phyloP scores from a whole-genome alignment of 2,797 vertebrate genomes.

The Sebastes kiyomatsui region DNA sequence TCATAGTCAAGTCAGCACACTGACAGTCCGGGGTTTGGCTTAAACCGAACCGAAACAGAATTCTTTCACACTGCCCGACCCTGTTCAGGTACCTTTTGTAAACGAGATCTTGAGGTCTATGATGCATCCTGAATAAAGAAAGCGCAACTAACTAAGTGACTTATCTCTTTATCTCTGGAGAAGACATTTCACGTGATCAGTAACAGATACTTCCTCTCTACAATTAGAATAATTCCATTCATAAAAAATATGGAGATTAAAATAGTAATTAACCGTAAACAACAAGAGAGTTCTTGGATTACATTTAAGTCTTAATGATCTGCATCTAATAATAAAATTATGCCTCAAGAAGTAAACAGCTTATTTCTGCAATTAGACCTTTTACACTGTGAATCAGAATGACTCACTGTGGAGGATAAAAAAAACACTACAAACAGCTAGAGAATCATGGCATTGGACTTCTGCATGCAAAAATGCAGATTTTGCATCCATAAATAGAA shows the following conservation, averaged over 20 bases:
- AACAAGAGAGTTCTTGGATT: neutral
- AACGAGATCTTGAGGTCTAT: no score
- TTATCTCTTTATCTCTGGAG: neutral
- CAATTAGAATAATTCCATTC: neutral
- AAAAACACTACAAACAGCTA: neutral
- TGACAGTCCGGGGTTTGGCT: fast-evolving
- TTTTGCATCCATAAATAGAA: neutral
- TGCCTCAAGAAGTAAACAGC: conserved; percentile 16
- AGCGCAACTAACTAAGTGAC: no score
- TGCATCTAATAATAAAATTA: neutral
- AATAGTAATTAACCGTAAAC: neutral
- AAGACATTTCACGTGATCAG: neutral
- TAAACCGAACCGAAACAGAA: no score
- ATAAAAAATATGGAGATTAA: neutral
- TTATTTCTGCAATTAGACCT: conserved; percentile 9
- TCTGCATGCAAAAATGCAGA: neutral
- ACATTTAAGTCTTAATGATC: neutral
- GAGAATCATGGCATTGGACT: neutral
- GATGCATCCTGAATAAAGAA: no score
- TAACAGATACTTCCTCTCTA: neutral
- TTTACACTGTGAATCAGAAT: conserved; percentile 23
- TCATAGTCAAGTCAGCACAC: no score
- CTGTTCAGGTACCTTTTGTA: no score
- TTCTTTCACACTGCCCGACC: fast-evolving
- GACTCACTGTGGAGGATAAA: conserved; percentile 1